Percentiles rank a stretch among this genome's conserved stretches.
These are phyloP conservation scores for Ophioninae sp. DNA, from an alignment of 2,888 invertebrate species.

Conservation along the genomic window DNA sequence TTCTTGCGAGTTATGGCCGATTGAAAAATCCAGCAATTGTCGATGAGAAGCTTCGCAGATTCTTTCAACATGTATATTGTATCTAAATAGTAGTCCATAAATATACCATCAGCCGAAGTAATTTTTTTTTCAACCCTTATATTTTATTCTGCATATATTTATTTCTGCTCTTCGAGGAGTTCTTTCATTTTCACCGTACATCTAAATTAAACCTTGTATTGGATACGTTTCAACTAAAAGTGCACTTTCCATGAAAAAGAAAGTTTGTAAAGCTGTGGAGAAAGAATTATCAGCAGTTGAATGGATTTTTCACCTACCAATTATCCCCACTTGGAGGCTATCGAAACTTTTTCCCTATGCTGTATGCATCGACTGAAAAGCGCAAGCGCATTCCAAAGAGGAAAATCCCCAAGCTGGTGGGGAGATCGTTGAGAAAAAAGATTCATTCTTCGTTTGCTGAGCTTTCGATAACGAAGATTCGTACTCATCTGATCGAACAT, in stretches of 20 bases:
- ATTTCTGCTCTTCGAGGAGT: neutral
- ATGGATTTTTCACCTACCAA: neutral
- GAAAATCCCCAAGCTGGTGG: neutral
- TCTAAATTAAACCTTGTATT: no score
- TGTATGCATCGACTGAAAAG: neutral
- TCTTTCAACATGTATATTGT: neutral
- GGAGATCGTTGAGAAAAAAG: neutral
- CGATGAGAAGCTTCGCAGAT: neutral
- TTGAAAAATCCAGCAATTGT: neutral
- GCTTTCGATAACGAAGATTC: neutral
- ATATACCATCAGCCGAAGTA: neutral
- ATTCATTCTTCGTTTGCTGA: constrained; percentile 14
- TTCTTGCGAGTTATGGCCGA: constrained; percentile 67
- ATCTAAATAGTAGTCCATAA: constrained; percentile 3
- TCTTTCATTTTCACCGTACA: no score
- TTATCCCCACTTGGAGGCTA: neutral
- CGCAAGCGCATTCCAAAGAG: constrained; percentile 11
- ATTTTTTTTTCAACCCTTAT: neutral
- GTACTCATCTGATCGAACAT: neutral
- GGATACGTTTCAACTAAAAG: no score
- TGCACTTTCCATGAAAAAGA: neutral
- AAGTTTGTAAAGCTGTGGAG: neutral
- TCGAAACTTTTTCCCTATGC: neutral
- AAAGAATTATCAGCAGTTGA: neutral
- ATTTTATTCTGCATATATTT: neutral